Percentiles rank a stretch among this genome's conserved stretches.
phyloP scores from a whole-genome alignment of 2,113 vertebrate genomes.

The Phylloscopus trochiloides region DNA sequence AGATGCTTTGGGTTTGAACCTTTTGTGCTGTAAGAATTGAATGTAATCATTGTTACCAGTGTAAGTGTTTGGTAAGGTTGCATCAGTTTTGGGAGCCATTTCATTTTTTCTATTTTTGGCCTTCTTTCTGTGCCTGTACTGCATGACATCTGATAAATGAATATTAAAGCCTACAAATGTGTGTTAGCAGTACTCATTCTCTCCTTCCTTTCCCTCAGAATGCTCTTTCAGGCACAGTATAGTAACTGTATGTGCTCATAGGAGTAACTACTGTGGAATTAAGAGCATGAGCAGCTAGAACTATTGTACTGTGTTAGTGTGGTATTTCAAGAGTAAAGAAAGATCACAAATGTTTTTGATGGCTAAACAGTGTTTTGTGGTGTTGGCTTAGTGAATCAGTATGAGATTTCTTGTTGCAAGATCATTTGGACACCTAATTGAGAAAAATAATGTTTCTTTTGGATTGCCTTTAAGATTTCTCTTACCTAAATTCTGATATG shows the following conservation, averaged over 20 bases:
- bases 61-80: neutral
- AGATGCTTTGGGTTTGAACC: neutral
- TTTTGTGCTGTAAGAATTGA: neutral
- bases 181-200: neutral
- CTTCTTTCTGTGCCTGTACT: neutral
- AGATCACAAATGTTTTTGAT: neutral
- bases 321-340: neutral
- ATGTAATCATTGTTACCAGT: neutral
- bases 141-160: neutral
- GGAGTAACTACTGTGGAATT: neutral
- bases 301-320: neutral
- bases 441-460: neutral
- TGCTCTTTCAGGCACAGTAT: neutral
- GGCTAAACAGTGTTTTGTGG: neutral
- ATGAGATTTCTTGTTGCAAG: neutral
- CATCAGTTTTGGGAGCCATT: neutral
- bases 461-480: neutral
- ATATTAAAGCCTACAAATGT: neutral
- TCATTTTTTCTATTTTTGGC: neutral
- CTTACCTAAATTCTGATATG: neutral
- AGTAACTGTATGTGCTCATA: neutral
- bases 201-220: neutral
- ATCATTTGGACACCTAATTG: neutral
- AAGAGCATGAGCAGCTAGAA: neutral
- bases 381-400: neutral